Evolutionary conservation across 2,888 invertebrate genomes (phyloP).

Genomic region (Protonemura montana): DNA sequence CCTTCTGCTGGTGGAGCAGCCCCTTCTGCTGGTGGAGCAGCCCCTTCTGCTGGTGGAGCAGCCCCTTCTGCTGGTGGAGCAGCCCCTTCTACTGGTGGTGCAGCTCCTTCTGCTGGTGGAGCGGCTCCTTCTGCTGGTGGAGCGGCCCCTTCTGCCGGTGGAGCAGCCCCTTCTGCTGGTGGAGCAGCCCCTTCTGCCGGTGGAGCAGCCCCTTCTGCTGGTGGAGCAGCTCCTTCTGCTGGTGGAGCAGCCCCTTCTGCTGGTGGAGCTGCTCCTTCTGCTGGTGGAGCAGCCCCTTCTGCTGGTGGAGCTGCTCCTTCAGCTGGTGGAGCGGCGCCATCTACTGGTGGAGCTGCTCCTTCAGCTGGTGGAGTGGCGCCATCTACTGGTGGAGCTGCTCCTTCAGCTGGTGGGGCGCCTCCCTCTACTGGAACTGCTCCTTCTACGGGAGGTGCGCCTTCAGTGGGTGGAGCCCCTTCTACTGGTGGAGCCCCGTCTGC

Average conservation of each 20-base stretch:
- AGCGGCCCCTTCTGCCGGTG: conserved; percentile 51
- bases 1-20: conserved; percentile 50
- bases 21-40: conserved; percentile 51
- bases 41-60: conserved; percentile 51
- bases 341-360: conserved; percentile 51
- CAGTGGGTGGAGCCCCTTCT: conserved; percentile 52
- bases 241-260: conserved; percentile 52
- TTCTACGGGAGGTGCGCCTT: conserved; percentile 53
- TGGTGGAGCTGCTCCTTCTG: conserved; percentile 56
- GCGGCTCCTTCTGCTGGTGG: conserved; percentile 54
- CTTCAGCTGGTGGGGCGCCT: conserved; percentile 54
- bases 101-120: conserved; percentile 50
- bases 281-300: conserved; percentile 51
- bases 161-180: conserved; percentile 53
- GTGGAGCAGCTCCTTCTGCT: conserved; percentile 54
- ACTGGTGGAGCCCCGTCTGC: conserved; percentile 54
- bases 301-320: conserved; percentile 50
- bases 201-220: conserved; percentile 54
- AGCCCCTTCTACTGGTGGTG: conserved; percentile 53
- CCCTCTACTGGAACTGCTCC: conserved; percentile 52
- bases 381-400: conserved; percentile 52
- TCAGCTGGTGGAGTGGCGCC: conserved; percentile 53
- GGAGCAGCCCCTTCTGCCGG: conserved; percentile 53
- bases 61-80: conserved; percentile 54
- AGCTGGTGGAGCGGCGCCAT: conserved; percentile 50